Conservation (phyloP, 2,113 vertebrate species). For the Rhea americana region DNA sequence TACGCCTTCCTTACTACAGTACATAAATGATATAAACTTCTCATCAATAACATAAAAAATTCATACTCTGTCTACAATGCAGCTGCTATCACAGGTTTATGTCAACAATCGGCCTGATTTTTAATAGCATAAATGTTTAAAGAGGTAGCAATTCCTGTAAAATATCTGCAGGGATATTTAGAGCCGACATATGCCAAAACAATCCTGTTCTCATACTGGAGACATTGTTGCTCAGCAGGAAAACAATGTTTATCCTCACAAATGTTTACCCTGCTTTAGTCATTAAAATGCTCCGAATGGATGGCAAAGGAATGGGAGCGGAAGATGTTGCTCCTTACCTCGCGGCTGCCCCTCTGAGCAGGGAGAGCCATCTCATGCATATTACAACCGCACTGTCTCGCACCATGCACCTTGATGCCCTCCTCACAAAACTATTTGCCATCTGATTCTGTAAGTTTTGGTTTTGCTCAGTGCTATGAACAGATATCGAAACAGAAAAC, state of each 20-base stretch:
- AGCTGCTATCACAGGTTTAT: slow-evolving; percentile 71
- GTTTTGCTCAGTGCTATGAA: neutral
- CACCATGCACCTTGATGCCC: neutral
- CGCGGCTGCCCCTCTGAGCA: neutral
- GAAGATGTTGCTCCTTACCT: neutral
- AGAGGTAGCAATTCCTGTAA: slow-evolving; percentile 67
- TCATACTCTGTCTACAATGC: slow-evolving; percentile 66
- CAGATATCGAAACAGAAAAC: neutral
- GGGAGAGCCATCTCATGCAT: neutral
- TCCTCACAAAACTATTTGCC: neutral
- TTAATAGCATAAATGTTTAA: slow-evolving; percentile 77
- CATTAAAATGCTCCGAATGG: slow-evolving; percentile 15
- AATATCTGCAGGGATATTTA: slow-evolving; percentile 60
- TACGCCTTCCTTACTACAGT: slow-evolving; percentile 37
- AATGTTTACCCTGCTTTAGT: slow-evolving; percentile 26
- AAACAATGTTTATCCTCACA: slow-evolving; percentile 56
- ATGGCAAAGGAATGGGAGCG: slow-evolving; percentile 3
- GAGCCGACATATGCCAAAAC: slow-evolving; percentile 54
- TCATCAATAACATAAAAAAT: slow-evolving; percentile 75
- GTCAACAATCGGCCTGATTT: slow-evolving; percentile 68
- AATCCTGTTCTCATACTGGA: slow-evolving; percentile 50
- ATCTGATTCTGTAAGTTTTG: neutral
- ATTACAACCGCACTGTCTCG: neutral
- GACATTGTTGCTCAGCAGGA: slow-evolving; percentile 68
- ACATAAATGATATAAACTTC: slow-evolving; percentile 71